These are phyloP conservation scores for Drosophila lini DNA, from an alignment of 1,140 invertebrate genomes.

Conservation along the genomic window DNA sequence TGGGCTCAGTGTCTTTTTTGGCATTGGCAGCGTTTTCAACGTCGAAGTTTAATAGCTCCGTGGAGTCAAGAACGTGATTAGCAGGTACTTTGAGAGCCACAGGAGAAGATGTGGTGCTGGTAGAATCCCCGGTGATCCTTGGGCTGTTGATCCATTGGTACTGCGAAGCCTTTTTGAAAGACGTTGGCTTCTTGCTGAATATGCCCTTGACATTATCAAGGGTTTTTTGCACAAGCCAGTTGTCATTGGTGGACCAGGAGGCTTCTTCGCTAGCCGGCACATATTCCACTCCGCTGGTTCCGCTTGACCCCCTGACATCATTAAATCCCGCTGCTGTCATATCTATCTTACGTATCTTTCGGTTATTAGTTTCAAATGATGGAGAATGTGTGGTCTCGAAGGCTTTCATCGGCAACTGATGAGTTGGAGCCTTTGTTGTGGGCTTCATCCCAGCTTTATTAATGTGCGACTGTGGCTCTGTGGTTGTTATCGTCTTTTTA, in stretches of 20 bases:
- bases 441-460: neutral
- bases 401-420: slow-evolving; percentile 1
- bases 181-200: slow-evolving; percentile 33
- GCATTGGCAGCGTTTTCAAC: neutral
- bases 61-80: neutral
- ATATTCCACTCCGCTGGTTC: neutral
- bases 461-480: neutral
- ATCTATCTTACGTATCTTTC: slow-evolving; percentile 68
- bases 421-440: slow-evolving; percentile 6
- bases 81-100: neutral
- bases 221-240: slow-evolving; percentile 46
- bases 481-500: neutral
- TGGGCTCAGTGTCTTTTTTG: slow-evolving; percentile 14
- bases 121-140: neutral
- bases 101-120: neutral
- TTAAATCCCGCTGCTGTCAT: neutral
- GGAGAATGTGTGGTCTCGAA: slow-evolving; percentile 12
- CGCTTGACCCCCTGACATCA: neutral
- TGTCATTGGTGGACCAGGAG: slow-evolving; percentile 49
- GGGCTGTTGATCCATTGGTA: neutral
- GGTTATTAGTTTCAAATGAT: slow-evolving; percentile 51
- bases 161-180: slow-evolving; percentile 30
- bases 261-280: slow-evolving; percentile 7
- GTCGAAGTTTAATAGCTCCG: slow-evolving; percentile 19
- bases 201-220: slow-evolving; percentile 42